Evolutionary conservation across 2,888 invertebrate genomes (phyloP).

Genomic region (Leucophenga montana): DNA sequence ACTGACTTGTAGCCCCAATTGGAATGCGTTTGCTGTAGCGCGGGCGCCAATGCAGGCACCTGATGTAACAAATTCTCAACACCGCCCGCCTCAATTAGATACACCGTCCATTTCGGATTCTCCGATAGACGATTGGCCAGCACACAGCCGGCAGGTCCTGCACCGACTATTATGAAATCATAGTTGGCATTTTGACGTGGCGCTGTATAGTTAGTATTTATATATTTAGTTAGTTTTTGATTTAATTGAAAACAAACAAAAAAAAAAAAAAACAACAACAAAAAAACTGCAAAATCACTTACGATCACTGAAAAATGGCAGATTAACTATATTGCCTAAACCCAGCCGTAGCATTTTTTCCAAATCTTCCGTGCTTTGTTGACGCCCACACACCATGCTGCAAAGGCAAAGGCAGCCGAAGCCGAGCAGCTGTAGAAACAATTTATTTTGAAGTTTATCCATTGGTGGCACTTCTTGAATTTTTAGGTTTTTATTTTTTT

Average conservation of each 20-base stretch:
- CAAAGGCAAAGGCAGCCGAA: neutral
- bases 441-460: no score
- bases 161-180: constrained; percentile 89
- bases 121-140: constrained; percentile 73
- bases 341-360: constrained; percentile 52
- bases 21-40: constrained; percentile 74
- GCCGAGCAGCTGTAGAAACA: no score
- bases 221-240: neutral
- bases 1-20: constrained; percentile 83
- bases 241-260: no score
- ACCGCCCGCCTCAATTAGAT: constrained; percentile 75
- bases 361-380: constrained; percentile 21
- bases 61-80: constrained; percentile 71
- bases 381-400: neutral
- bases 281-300: constrained; percentile 39
- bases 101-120: constrained; percentile 73
- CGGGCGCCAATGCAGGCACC: constrained; percentile 67
- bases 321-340: constrained; percentile 55
- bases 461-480: no score
- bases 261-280: neutral
- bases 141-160: constrained; percentile 84
- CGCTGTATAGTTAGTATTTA: constrained; percentile 74
- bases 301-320: constrained; percentile 62
- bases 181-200: constrained; percentile 78
- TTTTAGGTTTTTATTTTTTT: no score